Percentiles rank a stretch among this genome's conserved stretches.
Evolutionary conservation across 2,888 invertebrate species (phyloP).

Genomic region (Eulithis testata): DNA sequence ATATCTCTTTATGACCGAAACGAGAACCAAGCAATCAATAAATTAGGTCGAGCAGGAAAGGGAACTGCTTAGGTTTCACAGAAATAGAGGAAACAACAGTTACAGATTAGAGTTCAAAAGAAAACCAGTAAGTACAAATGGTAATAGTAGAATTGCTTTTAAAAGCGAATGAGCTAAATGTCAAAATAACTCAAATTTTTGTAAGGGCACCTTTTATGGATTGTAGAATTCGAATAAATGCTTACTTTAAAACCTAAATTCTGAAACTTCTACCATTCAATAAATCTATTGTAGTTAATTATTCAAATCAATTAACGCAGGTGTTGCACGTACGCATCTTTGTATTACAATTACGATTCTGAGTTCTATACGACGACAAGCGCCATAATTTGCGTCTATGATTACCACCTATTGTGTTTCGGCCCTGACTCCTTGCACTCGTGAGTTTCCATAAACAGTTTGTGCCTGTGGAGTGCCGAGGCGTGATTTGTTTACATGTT

Average conservation of each 20-base stretch:
- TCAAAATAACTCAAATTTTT: too few relatives aligned
- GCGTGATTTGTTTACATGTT: slow-evolving; percentile 22
- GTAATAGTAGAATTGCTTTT: background rate
- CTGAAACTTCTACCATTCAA: too few relatives aligned
- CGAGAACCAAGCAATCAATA: slow-evolving; percentile 36
- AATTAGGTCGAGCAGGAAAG: slow-evolving; percentile 36
- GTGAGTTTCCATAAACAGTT: slow-evolving; percentile 49
- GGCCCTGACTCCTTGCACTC: slow-evolving; percentile 54
- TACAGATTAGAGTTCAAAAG: slow-evolving; percentile 9
- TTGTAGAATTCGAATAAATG: too few relatives aligned
- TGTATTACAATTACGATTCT: slow-evolving; percentile 19
- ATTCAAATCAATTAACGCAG: background rate
- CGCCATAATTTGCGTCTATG: slow-evolving; percentile 47
- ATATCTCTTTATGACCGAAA: slow-evolving; percentile 36
- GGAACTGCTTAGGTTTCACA: slow-evolving; percentile 19
- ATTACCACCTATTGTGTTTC: slow-evolving; percentile 60
- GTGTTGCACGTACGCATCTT: slow-evolving; percentile 13
- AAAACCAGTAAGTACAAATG: background rate
- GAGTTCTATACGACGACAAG: slow-evolving; percentile 37
- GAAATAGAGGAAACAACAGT: slow-evolving; percentile 11
- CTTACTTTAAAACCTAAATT: too few relatives aligned
- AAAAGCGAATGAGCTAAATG: background rate
- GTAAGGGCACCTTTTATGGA: too few relatives aligned
- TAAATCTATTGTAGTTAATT: too few relatives aligned
- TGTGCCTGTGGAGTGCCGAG: slow-evolving; percentile 3